Percentiles rank a stretch among this genome's conserved stretches.
phyloP scores from a whole-genome alignment of 2,888 invertebrate species.

The Hoplodrina blanda region DNA sequence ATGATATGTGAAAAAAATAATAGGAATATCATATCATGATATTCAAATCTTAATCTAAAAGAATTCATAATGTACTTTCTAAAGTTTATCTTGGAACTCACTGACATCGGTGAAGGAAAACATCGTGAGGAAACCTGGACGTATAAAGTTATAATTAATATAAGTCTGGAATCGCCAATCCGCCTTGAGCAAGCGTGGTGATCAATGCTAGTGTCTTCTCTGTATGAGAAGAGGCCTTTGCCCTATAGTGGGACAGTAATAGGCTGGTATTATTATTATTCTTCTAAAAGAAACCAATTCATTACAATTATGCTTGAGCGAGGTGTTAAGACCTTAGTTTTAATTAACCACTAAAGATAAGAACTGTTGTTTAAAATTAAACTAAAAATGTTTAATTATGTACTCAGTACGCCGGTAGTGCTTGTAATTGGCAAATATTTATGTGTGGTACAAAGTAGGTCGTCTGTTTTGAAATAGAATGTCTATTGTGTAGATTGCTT shows the following conservation, averaged over 20 bases:
- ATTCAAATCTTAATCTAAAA: not conserved
- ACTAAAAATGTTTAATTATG: conserved; percentile 3
- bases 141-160: too few relatives aligned
- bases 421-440: conserved; percentile 11
- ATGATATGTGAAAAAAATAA: too few relatives aligned
- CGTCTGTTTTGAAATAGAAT: conserved; percentile 20
- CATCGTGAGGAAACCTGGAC: too few relatives aligned
- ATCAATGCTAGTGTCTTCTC: too few relatives aligned
- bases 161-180: too few relatives aligned
- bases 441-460: conserved; percentile 18
- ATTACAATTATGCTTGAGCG: not conserved
- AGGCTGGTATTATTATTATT: not conserved
- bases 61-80: too few relatives aligned
- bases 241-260: not conserved
- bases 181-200: too few relatives aligned
- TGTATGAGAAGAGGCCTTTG: too few relatives aligned
- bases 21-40: too few relatives aligned
- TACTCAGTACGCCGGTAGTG: not conserved
- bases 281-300: conserved; percentile 2
- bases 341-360: conserved; percentile 10
- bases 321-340: conserved; percentile 6
- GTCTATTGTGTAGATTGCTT: conserved; percentile 3
- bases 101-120: too few relatives aligned
- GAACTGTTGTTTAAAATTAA: not conserved
- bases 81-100: too few relatives aligned